These are phyloP conservation scores for Epinephelus coioides DNA, from an alignment of 2,797 vertebrate species.

Conservation along the genomic window DNA sequence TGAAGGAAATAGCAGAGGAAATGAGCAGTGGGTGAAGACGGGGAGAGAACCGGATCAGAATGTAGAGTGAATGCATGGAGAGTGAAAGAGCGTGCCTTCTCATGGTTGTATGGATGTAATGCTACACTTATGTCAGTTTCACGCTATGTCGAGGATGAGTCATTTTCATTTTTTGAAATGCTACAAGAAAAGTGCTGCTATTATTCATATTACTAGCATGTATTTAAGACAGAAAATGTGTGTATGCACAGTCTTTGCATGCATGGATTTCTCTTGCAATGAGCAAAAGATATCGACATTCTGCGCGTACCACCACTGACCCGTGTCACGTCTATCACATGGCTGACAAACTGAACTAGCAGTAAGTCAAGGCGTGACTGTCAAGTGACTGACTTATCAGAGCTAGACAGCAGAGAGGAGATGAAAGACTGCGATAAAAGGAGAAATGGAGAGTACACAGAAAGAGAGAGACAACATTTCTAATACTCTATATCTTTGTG, in stretches of 20 bases:
- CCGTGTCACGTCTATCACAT: conserved; percentile 23
- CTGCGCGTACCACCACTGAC: conserved; percentile 5
- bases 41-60: conserved; percentile 48
- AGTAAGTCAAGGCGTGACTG: conserved; percentile 9
- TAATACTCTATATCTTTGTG: not conserved
- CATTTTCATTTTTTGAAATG: not conserved
- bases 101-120: conserved; percentile 17
- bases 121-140: not conserved
- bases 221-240: conserved; percentile 1
- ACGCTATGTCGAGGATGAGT: not conserved
- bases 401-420: not conserved
- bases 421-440: not conserved
- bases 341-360: conserved; percentile 42
- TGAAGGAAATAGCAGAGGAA: conserved; percentile 71
- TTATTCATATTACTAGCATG: not conserved
- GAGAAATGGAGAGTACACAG: not conserved
- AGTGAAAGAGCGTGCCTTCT: not conserved
- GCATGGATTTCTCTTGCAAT: not conserved
- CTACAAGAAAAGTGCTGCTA: conserved; percentile 2
- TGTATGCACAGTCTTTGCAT: not conserved
- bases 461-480: not conserved
- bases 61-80: conserved; percentile 35
- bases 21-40: conserved; percentile 52
- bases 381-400: conserved; percentile 24
- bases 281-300: not conserved